Evolutionary conservation across 2,888 invertebrate species (phyloP).

Genomic region (Amorpha juglandis): DNA sequence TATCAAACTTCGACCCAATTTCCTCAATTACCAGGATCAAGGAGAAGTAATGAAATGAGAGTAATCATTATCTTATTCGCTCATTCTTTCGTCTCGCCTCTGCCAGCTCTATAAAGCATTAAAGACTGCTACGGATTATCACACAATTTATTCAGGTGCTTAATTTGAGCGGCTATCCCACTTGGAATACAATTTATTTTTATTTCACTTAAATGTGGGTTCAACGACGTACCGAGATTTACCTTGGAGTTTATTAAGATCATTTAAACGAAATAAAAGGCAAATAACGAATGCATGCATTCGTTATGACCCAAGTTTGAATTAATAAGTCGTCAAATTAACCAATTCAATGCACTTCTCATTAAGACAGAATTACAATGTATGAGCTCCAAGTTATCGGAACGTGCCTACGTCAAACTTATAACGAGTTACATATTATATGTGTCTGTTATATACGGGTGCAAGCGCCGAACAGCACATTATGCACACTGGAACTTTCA

Average conservation of each 20-base stretch:
- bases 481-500: slow-evolving; percentile 59
- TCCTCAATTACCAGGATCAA: slow-evolving; percentile 82
- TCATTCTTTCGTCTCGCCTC: slow-evolving; percentile 69
- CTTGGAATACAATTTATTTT: slow-evolving; percentile 80
- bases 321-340: slow-evolving; percentile 34
- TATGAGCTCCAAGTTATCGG: slow-evolving; percentile 41
- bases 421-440: slow-evolving; percentile 66
- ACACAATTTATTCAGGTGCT: slow-evolving; percentile 84
- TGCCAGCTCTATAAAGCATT: slow-evolving; percentile 74
- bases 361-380: slow-evolving; percentile 36
- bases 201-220: slow-evolving; percentile 78
- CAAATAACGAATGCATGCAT: slow-evolving; percentile 16
- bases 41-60: slow-evolving; percentile 82
- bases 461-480: slow-evolving; percentile 45
- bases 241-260: slow-evolving; percentile 69
- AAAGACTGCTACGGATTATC: slow-evolving; percentile 81
- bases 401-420: slow-evolving; percentile 57
- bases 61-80: slow-evolving; percentile 81
- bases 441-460: slow-evolving; percentile 38
- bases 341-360: slow-evolving; percentile 47
- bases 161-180: slow-evolving; percentile 81
- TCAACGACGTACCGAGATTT: slow-evolving; percentile 66
- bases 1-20: slow-evolving; percentile 79
- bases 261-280: slow-evolving; percentile 34
- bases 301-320: slow-evolving; percentile 3